Evolutionary conservation across 2,113 vertebrate genomes (phyloP).

Genomic region (Myotis brandtii): DNA sequence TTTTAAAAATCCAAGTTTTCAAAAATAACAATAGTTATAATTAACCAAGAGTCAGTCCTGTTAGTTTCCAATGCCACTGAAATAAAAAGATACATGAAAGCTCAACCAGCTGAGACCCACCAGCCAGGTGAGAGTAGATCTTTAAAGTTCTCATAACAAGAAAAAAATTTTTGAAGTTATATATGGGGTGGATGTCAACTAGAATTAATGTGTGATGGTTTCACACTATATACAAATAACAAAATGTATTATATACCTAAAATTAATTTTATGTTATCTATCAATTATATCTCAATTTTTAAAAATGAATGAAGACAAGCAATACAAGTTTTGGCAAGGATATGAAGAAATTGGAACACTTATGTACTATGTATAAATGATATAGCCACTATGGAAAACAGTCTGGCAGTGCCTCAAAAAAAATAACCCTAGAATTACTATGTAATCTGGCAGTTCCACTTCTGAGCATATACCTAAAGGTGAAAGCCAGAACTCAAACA

Average conservation of each 20-base stretch:
- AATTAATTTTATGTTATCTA: neutral
- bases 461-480: neutral
- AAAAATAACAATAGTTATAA: neutral
- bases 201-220: neutral
- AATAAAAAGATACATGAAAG: conserved; percentile 9
- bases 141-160: neutral
- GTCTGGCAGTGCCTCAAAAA: neutral
- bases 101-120: no score
- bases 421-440: neutral
- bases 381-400: neutral
- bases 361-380: neutral
- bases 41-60: neutral
- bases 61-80: neutral
- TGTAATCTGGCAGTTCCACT: neutral
- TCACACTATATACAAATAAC: neutral
- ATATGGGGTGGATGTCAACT: neutral
- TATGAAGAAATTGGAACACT: neutral
- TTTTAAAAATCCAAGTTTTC: conserved; percentile 38
- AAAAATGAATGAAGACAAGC: neutral
- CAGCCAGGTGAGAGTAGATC: neutral
- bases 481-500: neutral
- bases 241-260: neutral
- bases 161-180: neutral
- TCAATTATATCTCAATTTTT: neutral
- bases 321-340: neutral